Conservation (phyloP, 23 tunicate species). For the Styela clava region DNA sequence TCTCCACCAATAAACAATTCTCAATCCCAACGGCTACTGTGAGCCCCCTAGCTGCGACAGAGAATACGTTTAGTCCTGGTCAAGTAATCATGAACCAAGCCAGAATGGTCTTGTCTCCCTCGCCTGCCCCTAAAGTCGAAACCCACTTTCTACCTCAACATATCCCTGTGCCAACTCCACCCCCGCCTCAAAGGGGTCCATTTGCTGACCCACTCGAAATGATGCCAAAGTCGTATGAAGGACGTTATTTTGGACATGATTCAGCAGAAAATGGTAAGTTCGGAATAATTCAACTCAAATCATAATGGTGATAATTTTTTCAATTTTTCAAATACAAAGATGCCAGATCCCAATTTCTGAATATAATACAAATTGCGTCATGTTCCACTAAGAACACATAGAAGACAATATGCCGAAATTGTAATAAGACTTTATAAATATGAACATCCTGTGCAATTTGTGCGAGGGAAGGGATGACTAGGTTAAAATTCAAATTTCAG, state of each 20-base stretch:
- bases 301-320: too few species aligned
- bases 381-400: too few species aligned
- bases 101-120: not conserved
- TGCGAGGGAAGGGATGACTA: too few species aligned
- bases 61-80: not conserved
- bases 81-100: not conserved
- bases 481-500: too few species aligned
- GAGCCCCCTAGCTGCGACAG: constrained; percentile 14
- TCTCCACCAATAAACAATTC: constrained; percentile 12
- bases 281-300: too few species aligned
- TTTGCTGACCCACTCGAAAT: constrained; percentile 23
- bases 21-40: constrained; percentile 1
- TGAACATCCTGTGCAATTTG: too few species aligned
- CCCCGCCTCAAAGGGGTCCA: constrained; percentile 21
- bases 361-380: too few species aligned
- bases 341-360: too few species aligned
- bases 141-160: constrained; percentile 27
- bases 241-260: constrained; percentile 24
- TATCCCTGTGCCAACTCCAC: constrained; percentile 12
- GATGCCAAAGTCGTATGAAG: constrained; percentile 14
- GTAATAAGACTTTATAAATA: too few species aligned
- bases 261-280: constrained; percentile 23
- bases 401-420: too few species aligned
- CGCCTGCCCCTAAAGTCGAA: constrained; percentile 5
- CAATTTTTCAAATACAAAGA: too few species aligned